phyloP scores from a whole-genome alignment of 2,113 vertebrate genomes.

The Calyptomena viridis region DNA sequence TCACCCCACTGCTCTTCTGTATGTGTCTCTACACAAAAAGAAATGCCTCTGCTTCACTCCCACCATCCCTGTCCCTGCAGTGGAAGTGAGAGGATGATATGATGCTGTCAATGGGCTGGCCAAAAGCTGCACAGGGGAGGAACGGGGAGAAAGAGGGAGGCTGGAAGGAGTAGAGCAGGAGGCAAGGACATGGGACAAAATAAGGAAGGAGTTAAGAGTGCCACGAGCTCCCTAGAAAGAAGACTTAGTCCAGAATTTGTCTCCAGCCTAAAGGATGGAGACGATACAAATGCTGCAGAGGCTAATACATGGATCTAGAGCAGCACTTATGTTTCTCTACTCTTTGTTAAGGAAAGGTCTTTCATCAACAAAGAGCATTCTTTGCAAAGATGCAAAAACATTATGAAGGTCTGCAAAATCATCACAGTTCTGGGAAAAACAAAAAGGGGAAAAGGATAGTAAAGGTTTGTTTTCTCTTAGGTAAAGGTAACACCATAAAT shows the following conservation, averaged over 20 bases:
- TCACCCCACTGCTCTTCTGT: not conserved
- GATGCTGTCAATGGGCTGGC: not conserved
- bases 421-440: not conserved
- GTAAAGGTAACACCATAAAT: not conserved
- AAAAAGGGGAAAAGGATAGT: not conserved
- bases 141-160: not conserved
- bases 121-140: not conserved
- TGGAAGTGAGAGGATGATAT: fast-evolving
- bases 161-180: not conserved
- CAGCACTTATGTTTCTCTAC: not conserved
- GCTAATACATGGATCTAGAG: fast-evolving
- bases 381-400: not conserved
- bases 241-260: not conserved
- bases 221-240: not conserved
- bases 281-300: not conserved
- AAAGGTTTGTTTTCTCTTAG: not conserved
- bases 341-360: not conserved
- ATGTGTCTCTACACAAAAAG: not conserved
- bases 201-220: not conserved
- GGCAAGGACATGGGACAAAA: not conserved
- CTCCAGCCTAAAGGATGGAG: not conserved
- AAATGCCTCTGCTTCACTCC: not conserved
- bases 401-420: not conserved
- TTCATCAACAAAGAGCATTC: not conserved
- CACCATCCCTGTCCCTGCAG: not conserved